Evolutionary conservation across 2,113 vertebrate species (phyloP).

Genomic region (Blennius ocellaris): DNA sequence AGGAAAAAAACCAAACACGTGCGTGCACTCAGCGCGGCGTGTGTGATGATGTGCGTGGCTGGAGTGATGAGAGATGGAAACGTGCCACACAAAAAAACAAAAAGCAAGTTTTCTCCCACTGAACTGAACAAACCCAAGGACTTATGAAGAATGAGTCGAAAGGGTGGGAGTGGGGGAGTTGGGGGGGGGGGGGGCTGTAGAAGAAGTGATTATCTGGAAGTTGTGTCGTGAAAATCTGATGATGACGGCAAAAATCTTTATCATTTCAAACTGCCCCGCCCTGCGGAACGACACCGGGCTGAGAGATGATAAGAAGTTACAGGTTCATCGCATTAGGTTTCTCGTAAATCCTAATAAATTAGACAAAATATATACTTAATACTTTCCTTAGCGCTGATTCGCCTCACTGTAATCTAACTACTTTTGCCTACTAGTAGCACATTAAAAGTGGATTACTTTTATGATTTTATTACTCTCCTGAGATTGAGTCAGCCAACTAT

Average conservation of each 20-base stretch:
- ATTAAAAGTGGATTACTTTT: no score
- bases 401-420: no score
- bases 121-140: slow-evolving; percentile 30
- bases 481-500: no score
- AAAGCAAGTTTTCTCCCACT: slow-evolving; percentile 19
- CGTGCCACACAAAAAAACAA: slow-evolving; percentile 26
- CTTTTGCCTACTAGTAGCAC: no score
- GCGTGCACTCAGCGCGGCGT: slow-evolving; percentile 39
- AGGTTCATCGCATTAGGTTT: no score
- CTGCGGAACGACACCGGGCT: neutral
- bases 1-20: neutral
- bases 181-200: no score
- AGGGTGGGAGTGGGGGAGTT: no score
- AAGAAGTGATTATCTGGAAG: neutral
- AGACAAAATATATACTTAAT: no score
- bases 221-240: slow-evolving; percentile 14
- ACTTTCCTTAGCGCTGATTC: no score
- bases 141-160: slow-evolving; percentile 13
- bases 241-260: slow-evolving; percentile 16
- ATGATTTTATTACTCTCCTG: no score
- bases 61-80: slow-evolving; percentile 40
- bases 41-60: slow-evolving; percentile 53
- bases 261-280: slow-evolving; percentile 19
- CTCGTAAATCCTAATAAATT: no score
- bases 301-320: neutral